Evolutionary conservation across 1,140 invertebrate species (phyloP).

Genomic region (Drosophila guanche): DNA sequence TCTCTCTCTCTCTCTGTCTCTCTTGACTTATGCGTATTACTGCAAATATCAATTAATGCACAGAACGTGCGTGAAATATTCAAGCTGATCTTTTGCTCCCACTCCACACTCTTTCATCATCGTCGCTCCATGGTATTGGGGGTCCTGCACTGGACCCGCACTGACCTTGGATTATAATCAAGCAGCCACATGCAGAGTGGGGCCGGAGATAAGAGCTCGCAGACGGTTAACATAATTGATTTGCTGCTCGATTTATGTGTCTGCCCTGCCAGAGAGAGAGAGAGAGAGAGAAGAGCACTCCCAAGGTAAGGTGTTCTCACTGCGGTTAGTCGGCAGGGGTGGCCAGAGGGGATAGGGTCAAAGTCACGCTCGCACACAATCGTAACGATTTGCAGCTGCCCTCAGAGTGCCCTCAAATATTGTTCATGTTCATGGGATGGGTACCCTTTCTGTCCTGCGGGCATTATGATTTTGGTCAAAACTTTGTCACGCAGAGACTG

Average conservation of each 20-base stretch:
- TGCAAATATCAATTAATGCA: conserved; percentile 81
- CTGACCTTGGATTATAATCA: conserved; percentile 70
- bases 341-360: conserved; percentile 22
- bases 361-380: conserved; percentile 55
- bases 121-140: too few relatives aligned
- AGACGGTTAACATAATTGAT: conserved; percentile 71
- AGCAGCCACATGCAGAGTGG: conserved; percentile 36
- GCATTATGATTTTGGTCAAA: too few relatives aligned
- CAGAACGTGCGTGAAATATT: conserved; percentile 73
- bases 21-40: conserved; percentile 76
- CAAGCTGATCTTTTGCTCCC: conserved; percentile 29
- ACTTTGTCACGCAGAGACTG: too few relatives aligned
- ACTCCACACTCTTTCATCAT: too few relatives aligned
- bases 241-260: conserved; percentile 69
- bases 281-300: neutral
- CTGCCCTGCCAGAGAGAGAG: conserved; percentile 4
- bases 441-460: neutral
- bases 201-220: conserved; percentile 47
- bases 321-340: too few relatives aligned
- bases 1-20: conserved; percentile 5
- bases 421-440: conserved; percentile 4
- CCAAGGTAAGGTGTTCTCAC: conserved; percentile 30
- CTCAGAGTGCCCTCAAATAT: conserved; percentile 11
- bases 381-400: conserved; percentile 24
- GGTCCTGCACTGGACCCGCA: conserved; percentile 15